These are phyloP conservation scores for Ypsolopha sequella DNA, from an alignment of 2,888 invertebrate species.

Conservation along the genomic window DNA sequence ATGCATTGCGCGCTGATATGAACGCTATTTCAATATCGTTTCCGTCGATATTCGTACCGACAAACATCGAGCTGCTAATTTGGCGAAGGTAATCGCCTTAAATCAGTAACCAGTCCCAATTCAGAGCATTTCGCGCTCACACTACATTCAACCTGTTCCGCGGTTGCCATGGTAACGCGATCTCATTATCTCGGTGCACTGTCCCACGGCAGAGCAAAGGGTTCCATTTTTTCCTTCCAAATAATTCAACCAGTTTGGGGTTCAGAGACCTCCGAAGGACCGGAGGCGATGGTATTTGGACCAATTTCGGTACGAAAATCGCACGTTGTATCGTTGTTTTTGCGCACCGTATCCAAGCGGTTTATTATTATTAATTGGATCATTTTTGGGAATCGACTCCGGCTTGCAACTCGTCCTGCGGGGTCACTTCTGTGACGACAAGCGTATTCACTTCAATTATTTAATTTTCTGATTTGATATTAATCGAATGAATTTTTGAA, in stretches of 20 bases:
- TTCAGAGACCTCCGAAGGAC: slow-evolving; percentile 31
- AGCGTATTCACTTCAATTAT: background rate
- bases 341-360: slow-evolving; percentile 23
- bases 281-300: slow-evolving; percentile 46
- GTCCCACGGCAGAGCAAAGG: slow-evolving; percentile 24
- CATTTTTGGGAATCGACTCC: slow-evolving; percentile 27
- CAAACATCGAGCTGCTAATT: too few relatives aligned
- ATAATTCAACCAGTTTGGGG: slow-evolving; percentile 54
- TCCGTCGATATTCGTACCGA: too few relatives aligned
- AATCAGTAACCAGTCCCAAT: too few relatives aligned
- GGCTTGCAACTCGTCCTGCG: slow-evolving; percentile 5
- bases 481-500: too few relatives aligned
- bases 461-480: too few relatives aligned
- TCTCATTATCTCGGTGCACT: slow-evolving; percentile 4
- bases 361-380: slow-evolving; percentile 68
- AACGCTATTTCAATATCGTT: too few relatives aligned
- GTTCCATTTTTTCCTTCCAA: slow-evolving; percentile 45
- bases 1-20: too few relatives aligned
- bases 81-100: too few relatives aligned
- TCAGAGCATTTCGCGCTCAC: too few relatives aligned
- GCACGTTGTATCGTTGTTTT: slow-evolving; percentile 59
- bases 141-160: background rate
- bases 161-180: background rate
- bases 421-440: background rate
- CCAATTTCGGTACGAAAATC: slow-evolving; percentile 58